These are phyloP conservation scores for Eleginops maclovinus DNA, from an alignment of 2,113 vertebrate species.

Conservation along the genomic window DNA sequence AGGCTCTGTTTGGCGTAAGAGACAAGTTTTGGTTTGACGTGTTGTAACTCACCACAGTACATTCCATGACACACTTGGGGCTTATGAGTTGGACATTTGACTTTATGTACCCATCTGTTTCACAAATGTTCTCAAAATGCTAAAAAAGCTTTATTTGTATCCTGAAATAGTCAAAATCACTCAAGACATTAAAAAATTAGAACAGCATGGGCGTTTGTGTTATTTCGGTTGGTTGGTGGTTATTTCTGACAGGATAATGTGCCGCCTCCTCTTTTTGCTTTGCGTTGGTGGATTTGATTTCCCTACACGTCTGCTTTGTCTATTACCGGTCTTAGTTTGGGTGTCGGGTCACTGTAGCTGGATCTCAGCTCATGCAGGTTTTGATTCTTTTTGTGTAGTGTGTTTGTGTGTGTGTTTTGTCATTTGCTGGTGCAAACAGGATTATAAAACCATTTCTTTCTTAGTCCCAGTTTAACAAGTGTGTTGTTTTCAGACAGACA, in stretches of 20 bases:
- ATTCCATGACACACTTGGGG: conserved; percentile 53
- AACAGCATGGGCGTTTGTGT: conserved; percentile 33
- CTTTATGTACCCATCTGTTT: conserved; percentile 48
- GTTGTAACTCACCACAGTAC: conserved; percentile 33
- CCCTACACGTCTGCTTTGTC: conserved; percentile 42
- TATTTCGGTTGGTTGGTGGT: conserved; percentile 70
- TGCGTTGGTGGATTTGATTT: conserved; percentile 43
- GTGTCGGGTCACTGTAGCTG: conserved; percentile 35
- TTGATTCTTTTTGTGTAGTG: conserved; percentile 32
- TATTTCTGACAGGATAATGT: conserved; percentile 63
- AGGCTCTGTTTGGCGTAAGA: conserved; percentile 2
- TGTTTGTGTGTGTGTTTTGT: conserved; percentile 50
- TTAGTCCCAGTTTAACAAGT: conserved; percentile 76
- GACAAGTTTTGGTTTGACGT: conserved; percentile 29
- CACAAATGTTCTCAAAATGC: conserved; percentile 55
- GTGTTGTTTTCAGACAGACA: conserved; percentile 80
- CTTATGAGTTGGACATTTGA: conserved; percentile 63
- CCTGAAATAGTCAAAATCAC: conserved; percentile 64
- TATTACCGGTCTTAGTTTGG: conserved; percentile 35
- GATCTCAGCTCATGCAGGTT: conserved; percentile 2
- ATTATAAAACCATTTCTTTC: conserved; percentile 61
- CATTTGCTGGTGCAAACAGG: conserved; percentile 46
- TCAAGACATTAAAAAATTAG: conserved; percentile 54
- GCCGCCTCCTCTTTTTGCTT: conserved; percentile 58
- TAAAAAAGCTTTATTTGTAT: conserved; percentile 49